phyloP scores from a whole-genome alignment of 1,140 invertebrate genomes.

The Apis laboriosa region DNA sequence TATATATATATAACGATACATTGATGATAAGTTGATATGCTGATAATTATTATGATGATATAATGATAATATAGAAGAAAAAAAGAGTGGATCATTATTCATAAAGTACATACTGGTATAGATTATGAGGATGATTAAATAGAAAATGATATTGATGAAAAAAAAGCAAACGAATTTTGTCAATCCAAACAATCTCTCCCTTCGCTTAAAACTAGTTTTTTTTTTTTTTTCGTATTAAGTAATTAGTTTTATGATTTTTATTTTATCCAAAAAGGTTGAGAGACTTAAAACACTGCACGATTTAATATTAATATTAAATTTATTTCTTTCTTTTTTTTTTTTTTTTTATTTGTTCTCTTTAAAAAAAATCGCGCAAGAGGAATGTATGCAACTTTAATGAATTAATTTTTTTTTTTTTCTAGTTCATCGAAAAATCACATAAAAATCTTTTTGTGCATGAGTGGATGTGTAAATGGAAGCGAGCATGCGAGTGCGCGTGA shows the following conservation, averaged over 20 bases:
- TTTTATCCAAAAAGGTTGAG: conserved; percentile 42
- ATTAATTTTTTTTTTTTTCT: not conserved
- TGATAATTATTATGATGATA: conserved; percentile 73
- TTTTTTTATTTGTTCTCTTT: not conserved
- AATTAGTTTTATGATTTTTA: conserved; percentile 9
- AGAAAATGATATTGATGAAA: conserved; percentile 74
- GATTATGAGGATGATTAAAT: conserved; percentile 77
- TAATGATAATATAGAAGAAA: conserved; percentile 71
- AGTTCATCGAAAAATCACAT: not conserved
- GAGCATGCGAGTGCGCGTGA: conserved; percentile 54
- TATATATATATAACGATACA: conserved; percentile 69
- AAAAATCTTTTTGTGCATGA: not conserved
- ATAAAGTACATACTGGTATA: conserved; percentile 75
- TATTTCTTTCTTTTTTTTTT: not conserved
- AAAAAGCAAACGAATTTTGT: conserved; percentile 54
- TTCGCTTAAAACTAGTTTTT: conserved; percentile 44
- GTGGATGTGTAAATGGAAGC: conserved; percentile 37
- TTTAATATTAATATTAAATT: not conserved
- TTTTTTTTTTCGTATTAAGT: conserved; percentile 10
- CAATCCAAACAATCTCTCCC: conserved; percentile 64
- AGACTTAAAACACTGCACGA: conserved; percentile 67
- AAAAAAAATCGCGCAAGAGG: not conserved
- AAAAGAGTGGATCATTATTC: conserved; percentile 74
- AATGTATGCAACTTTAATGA: conserved; percentile 10
- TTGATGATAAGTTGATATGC: conserved; percentile 75